Percentiles rank a stretch among this genome's conserved stretches.
These are phyloP conservation scores for Buphagus erythrorhynchus DNA, from an alignment of 2,797 vertebrate species.

Conservation along the genomic window DNA sequence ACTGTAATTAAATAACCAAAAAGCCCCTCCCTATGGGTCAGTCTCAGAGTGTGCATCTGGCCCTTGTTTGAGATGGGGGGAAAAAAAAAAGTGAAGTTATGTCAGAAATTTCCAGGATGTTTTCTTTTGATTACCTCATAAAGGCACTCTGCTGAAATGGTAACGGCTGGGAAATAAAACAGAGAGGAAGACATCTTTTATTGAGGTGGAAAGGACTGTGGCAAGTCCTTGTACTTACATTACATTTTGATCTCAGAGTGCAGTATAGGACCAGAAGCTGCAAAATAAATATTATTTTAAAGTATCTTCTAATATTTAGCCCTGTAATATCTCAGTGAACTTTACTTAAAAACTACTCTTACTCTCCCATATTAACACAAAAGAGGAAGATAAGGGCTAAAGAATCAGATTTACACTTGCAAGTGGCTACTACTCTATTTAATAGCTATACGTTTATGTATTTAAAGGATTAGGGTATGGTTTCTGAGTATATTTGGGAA, in stretches of 20 bases:
- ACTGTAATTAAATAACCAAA: conserved; percentile 2
- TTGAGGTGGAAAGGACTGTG: background rate
- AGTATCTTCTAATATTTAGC: background rate
- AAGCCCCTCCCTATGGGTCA: background rate
- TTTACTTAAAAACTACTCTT: background rate
- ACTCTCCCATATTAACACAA: background rate
- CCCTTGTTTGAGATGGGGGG: background rate
- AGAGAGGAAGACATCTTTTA: background rate
- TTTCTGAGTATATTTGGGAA: background rate
- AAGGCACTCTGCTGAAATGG: background rate
- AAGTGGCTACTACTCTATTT: background rate
- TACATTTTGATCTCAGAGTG: background rate
- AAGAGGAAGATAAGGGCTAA: background rate
- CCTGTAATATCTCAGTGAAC: background rate
- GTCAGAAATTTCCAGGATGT: conserved; percentile 38
- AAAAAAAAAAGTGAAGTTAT: background rate
- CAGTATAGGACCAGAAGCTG: background rate
- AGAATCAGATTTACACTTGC: background rate
- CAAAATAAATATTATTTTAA: background rate
- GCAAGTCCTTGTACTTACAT: background rate
- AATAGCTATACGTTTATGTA: background rate
- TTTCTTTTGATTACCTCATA: conserved; percentile 45
- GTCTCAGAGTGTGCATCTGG: background rate
- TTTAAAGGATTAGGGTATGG: background rate
- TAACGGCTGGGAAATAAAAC: background rate